Percentiles rank a stretch among this genome's conserved stretches.
Conservation (phyloP, 2,113 vertebrate genomes). For the Carlito syrichta region DNA sequence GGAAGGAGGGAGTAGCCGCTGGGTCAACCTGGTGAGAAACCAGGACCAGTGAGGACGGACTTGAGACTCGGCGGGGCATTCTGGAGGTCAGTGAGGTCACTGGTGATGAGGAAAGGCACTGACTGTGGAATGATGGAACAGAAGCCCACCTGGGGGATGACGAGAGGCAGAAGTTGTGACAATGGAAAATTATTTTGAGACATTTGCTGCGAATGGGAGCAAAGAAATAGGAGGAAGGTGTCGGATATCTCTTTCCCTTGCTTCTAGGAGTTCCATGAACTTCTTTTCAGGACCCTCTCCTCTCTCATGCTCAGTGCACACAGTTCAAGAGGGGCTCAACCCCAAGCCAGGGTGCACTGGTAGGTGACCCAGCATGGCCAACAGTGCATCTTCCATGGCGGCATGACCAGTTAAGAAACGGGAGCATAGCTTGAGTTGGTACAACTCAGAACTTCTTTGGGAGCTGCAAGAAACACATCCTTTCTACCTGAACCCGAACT, state of each 20-base stretch:
- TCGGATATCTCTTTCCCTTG: background rate
- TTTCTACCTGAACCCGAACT: background rate
- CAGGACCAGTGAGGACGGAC: background rate
- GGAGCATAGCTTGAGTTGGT: background rate
- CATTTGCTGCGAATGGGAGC: background rate
- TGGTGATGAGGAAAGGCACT: rapidly evolving
- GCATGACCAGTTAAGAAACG: background rate
- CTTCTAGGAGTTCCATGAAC: background rate
- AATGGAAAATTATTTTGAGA: background rate
- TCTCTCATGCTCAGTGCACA: background rate
- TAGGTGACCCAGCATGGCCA: no score
- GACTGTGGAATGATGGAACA: background rate
- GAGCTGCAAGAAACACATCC: background rate
- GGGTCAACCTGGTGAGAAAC: background rate
- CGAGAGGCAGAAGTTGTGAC: background rate
- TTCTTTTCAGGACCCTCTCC: background rate
- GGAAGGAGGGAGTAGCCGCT: background rate
- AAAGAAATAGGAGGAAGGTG: background rate
- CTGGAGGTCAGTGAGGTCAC: background rate
- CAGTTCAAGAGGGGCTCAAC: background rate
- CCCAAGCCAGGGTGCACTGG: background rate
- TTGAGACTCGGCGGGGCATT: background rate
- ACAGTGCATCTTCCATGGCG: background rate
- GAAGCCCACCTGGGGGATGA: background rate
- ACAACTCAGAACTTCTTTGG: background rate